Evolutionary conservation across 2,888 invertebrate species (phyloP).

Genomic region (Didymodactylos carnosus): DNA sequence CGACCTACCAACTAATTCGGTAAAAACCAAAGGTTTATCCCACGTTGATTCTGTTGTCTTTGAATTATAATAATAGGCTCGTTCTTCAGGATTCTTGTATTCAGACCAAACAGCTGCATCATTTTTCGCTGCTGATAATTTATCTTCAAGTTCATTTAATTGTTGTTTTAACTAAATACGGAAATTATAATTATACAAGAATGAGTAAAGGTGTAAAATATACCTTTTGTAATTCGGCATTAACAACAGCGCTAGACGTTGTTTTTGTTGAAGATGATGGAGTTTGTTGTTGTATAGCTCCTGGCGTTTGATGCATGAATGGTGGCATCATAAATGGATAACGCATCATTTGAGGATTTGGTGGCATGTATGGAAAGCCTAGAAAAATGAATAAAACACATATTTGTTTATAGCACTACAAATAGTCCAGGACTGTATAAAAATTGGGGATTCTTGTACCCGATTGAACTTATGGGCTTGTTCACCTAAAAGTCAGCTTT

Average conservation of each 20-base stretch:
- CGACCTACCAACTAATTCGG: neutral
- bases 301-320: too few species aligned
- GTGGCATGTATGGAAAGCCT: neutral
- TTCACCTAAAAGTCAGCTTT: too few species aligned
- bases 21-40: slow-evolving; percentile 7
- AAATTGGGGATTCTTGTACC: too few species aligned
- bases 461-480: too few species aligned
- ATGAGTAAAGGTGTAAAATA: neutral
- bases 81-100: slow-evolving; percentile 5
- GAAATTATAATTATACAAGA: neutral
- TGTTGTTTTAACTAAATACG: neutral
- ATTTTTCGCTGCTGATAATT: neutral
- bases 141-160: slow-evolving; percentile 5
- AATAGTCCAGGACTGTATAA: too few species aligned
- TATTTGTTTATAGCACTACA: neutral
- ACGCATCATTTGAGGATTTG: neutral
- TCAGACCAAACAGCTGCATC: slow-evolving; percentile 2
- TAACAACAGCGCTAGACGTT: too few species aligned
- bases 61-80: slow-evolving; percentile 10
- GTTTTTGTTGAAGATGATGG: neutral
- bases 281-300: too few species aligned
- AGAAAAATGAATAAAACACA: neutral
- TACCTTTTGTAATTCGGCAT: too few species aligned
- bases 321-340: slow-evolving; percentile 1
- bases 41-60: slow-evolving; percentile 10